phyloP scores from a whole-genome alignment of 1,140 invertebrate genomes.

The Microplitis demolitor region DNA sequence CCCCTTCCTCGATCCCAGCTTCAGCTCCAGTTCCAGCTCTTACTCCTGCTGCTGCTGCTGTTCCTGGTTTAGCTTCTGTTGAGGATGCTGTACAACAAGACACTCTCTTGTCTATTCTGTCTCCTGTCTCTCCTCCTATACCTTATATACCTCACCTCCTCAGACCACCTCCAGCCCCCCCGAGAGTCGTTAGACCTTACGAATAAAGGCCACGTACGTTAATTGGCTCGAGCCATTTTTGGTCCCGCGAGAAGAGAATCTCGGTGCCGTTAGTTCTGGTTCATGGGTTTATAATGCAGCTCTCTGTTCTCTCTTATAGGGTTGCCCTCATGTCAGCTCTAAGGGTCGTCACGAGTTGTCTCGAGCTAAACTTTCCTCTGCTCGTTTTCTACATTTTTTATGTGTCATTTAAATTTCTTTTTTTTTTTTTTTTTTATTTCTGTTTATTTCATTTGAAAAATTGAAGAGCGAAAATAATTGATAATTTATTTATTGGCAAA shows the following conservation, averaged over 20 bases:
- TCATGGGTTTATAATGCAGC: not conserved
- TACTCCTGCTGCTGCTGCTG: not conserved
- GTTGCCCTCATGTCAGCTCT: not conserved
- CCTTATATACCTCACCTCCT: not conserved
- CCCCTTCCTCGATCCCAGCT: not conserved
- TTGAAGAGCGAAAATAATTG: too few species aligned
- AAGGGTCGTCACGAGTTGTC: not conserved
- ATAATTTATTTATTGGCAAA: too few species aligned
- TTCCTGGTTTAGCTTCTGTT: not conserved
- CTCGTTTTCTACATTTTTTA: not conserved
- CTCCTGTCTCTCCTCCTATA: not conserved
- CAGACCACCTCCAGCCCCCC: not conserved
- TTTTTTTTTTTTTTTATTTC: too few species aligned
- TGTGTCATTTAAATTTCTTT: not conserved
- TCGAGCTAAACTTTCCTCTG: not conserved
- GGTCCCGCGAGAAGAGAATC: slow-evolving; percentile 9
- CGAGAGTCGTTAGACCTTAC: not conserved
- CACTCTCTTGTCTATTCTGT: not conserved
- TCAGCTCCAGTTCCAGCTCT: too few species aligned
- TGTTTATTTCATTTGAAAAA: too few species aligned
- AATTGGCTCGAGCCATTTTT: slow-evolving; percentile 28
- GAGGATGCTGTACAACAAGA: not conserved
- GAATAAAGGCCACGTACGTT: slow-evolving; percentile 29
- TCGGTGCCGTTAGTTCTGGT: slow-evolving; percentile 20
- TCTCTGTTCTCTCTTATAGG: not conserved